Conservation (phyloP, 2,113 vertebrate species). For the Nipponia nippon region DNA sequence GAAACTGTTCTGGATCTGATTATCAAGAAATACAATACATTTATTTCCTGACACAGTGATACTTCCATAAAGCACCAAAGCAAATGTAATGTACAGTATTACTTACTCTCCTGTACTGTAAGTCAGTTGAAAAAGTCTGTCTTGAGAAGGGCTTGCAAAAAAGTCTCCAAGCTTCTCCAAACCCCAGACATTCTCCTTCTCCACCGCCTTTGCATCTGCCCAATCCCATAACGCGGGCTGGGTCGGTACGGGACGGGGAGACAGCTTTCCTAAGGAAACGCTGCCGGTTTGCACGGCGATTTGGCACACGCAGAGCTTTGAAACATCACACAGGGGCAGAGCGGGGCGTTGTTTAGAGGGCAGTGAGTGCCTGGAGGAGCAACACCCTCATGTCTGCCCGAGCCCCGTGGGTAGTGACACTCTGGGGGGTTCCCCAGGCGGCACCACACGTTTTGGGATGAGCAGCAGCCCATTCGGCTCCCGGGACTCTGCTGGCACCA, state of each 20-base stretch:
- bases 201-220: background rate
- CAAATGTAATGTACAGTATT: background rate
- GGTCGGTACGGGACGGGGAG: rapidly evolving
- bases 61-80: background rate
- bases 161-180: background rate
- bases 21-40: background rate
- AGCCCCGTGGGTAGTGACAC: rapidly evolving
- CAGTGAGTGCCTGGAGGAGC: too few relatives aligned
- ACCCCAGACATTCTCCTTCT: background rate
- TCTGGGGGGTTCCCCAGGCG: background rate
- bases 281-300: rapidly evolving
- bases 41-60: background rate
- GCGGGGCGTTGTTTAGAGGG: rapidly evolving
- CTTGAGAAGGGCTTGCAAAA: background rate
- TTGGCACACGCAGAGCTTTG: background rate
- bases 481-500: background rate
- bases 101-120: rapidly evolving
- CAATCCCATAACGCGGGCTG: background rate
- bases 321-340: too few relatives aligned
- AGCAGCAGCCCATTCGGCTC: rapidly evolving
- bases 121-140: background rate
- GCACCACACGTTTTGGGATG: rapidly evolving
- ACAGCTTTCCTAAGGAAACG: background rate
- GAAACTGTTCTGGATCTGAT: background rate
- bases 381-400: rapidly evolving